These are phyloP conservation scores for Piezodorus guildinii DNA, from an alignment of 1,140 invertebrate species.

Conservation along the genomic window DNA sequence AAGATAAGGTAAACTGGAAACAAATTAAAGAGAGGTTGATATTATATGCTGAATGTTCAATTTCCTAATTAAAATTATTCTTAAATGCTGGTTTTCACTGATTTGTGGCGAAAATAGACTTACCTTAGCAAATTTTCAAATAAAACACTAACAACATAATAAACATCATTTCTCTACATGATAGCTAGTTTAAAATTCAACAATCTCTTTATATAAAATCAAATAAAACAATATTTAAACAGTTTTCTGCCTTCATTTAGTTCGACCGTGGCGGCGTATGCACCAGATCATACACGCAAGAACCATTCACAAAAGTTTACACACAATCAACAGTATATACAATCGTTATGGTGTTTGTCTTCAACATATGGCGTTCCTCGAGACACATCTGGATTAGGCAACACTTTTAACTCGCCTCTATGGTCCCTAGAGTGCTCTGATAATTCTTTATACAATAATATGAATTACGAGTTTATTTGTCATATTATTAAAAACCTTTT, in stretches of 20 bases:
- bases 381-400: constrained; percentile 15
- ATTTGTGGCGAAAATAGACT: not conserved
- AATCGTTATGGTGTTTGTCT: constrained; percentile 10
- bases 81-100: not conserved
- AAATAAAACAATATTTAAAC: not conserved
- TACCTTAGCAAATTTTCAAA: not conserved
- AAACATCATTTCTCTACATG: not conserved
- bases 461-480: no score
- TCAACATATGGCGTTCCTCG: constrained; percentile 22
- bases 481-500: no score
- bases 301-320: constrained; percentile 6
- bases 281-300: constrained; percentile 13
- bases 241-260: not conserved
- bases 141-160: constrained; percentile 1
- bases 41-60: no score
- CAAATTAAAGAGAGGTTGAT: no score
- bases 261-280: constrained; percentile 6
- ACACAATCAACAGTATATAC: not conserved
- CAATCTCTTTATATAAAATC: not conserved
- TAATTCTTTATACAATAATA: no score
- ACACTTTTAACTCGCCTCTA: not conserved
- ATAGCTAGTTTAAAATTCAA: constrained; percentile 1
- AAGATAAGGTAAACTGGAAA: no score
- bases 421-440: no score
- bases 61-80: no score